Base-by-base conservation (phyloP, 2,113 vertebrate species). In the Zosterops lateralis region DNA sequence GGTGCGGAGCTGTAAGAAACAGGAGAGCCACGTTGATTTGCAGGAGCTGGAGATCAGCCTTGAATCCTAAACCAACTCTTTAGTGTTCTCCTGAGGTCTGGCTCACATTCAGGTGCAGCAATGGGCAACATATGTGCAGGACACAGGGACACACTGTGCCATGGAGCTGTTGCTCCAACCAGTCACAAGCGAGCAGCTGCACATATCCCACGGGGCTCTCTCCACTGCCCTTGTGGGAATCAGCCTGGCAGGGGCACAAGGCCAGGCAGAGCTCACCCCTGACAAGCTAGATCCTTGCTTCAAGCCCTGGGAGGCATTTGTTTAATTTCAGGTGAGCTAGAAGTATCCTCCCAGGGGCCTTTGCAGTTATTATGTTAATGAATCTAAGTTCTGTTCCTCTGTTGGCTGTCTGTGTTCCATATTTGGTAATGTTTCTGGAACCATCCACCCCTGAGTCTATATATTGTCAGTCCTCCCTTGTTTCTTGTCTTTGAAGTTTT, bases 151-250 rank as follows among this genome's bases (percentile, higher is more conserved):
- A 38, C 2, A 0, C 50, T n/a, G 18, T 70, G 65, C 57, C 3
- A 0, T 1, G 31, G 54, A 68, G 34, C 57, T 76, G 0, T 9
- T 20, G 21, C 65, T 68, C 21, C n/a, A 6, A 19, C 45, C 3
- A 1, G 24, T 20, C 58, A 50, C 0, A 0, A 38, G 31, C 0
- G 6, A 80, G 83, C 54, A 88, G 38, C 40, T 77, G 25, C 5
- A 2, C 0, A 0, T 10, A 34, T 42, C 34, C 38, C 1, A 1
- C 1, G 3, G 6, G 2, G 9, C 60, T 51, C 58, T 1, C 3
- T 14, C 53, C 47, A 7, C 48, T 61, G 36, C n/a, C 51, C 51
- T 12, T 21, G 29, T 32, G 31, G 54, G 54, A 19, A 56, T 32
- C 54, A 56, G 31, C 54, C 54, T 32, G 54, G 31, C 54, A 32